Evolutionary conservation across 2,888 invertebrate species (phyloP).

Genomic region (Oscheius myriophilus): DNA sequence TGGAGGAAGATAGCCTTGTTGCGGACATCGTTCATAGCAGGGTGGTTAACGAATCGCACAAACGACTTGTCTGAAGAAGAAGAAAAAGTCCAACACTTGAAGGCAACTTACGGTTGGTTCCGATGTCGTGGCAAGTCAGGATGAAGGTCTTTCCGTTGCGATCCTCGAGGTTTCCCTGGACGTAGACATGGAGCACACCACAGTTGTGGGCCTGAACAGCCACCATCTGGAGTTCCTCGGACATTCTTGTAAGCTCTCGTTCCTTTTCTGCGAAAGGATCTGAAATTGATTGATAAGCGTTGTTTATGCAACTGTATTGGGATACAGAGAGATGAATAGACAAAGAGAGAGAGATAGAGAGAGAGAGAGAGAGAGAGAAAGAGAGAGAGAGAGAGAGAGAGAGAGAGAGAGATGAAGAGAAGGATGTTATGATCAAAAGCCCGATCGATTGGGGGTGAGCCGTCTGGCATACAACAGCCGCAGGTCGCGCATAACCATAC

Average conservation of each 20-base stretch:
- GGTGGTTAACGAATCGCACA: conserved; percentile 84
- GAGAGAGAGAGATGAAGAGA: no score
- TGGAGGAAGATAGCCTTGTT: conserved; percentile 83
- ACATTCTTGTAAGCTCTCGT: conserved; percentile 25
- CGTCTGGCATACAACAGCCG: no score
- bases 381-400: no score
- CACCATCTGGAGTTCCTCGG: conserved; percentile 41
- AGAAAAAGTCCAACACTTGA: not conserved
- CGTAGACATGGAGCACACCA: conserved; percentile 54
- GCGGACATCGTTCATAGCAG: conserved; percentile 85
- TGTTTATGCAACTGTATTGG: no score
- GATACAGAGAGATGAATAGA: no score
- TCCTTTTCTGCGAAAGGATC: conserved; percentile 22
- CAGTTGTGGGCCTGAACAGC: conserved; percentile 55
- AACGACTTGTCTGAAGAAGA: conserved; percentile 80
- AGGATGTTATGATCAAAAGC: no score
- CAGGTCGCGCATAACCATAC: no score
- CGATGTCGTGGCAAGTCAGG: conserved; percentile 88
- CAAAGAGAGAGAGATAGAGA: no score
- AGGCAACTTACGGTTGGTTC: conserved; percentile 75
- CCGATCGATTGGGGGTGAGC: no score
- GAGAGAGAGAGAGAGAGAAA: no score
- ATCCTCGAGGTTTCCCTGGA: conserved; percentile 58
- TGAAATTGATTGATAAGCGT: not conserved
- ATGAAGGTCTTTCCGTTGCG: conserved; percentile 81